These are phyloP conservation scores for Agriotes lineatus DNA, from an alignment of 2,888 invertebrate species.

Conservation along the genomic window DNA sequence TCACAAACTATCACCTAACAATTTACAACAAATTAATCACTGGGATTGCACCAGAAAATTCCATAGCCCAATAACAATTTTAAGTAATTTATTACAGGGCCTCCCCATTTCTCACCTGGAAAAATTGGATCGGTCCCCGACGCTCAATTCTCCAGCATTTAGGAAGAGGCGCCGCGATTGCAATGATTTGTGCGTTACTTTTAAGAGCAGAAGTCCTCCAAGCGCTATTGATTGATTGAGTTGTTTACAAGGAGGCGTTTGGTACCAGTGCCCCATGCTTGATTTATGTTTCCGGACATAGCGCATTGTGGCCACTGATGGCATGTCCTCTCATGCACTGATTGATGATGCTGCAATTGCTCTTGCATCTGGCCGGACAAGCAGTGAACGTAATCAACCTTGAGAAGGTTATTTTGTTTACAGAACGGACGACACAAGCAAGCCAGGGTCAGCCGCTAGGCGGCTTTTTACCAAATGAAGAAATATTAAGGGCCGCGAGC, in stretches of 20 bases:
- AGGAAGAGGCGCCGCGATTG: conserved; percentile 3
- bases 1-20: too few relatives aligned
- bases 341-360: conserved; percentile 20
- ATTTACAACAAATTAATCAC: too few relatives aligned
- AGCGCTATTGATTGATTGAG: conserved; percentile 26
- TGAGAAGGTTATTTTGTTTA: conserved; percentile 8
- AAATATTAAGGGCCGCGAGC: neutral
- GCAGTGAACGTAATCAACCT: neutral
- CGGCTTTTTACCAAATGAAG: conserved; percentile 9
- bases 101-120: conserved; percentile 16
- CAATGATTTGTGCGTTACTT: conserved; percentile 27
- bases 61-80: conserved; percentile 20
- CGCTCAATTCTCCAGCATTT: conserved; percentile 17
- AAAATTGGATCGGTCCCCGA: conserved; percentile 13
- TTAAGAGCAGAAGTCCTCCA: conserved; percentile 7
- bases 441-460: neutral
- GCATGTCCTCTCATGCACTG: neutral
- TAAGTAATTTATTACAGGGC: conserved; percentile 15
- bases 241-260: conserved; percentile 18
- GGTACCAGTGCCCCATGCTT: neutral
- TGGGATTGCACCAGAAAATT: too few relatives aligned
- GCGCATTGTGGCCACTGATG: conserved; percentile 19
- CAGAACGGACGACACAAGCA: neutral
- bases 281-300: conserved; percentile 30
- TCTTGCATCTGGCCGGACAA: neutral